A percentile compares a stretch with the other conserved stretches of the same genome.
Evolutionary conservation across 2,113 vertebrate species (phyloP).

Genomic region (Perca flavescens): DNA sequence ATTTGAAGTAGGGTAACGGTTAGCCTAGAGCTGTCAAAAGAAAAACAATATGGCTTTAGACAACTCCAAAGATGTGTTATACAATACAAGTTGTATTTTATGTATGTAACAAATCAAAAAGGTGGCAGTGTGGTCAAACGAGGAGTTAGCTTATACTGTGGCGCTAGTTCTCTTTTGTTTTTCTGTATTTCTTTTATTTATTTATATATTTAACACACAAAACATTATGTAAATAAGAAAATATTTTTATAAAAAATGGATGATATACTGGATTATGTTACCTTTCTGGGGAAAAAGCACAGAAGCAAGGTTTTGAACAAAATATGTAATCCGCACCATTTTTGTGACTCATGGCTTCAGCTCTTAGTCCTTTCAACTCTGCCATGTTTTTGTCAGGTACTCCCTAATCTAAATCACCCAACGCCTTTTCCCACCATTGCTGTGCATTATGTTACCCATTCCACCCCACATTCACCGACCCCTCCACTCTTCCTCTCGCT

Average conservation of each 20-base stretch:
- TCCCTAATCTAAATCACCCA: neutral
- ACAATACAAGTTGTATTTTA: neutral
- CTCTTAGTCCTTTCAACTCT: neutral
- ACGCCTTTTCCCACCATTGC: neutral
- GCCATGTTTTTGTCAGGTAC: constrained; percentile 9
- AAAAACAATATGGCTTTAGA: neutral
- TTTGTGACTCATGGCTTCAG: neutral
- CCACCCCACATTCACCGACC: constrained; percentile 36
- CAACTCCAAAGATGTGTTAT: neutral
- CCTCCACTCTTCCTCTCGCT: constrained; percentile 33
- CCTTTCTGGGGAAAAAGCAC: no score
- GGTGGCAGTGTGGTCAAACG: neutral
- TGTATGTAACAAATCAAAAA: neutral
- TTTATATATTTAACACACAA: no score
- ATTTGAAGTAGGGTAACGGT: no score
- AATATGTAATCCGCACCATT: neutral
- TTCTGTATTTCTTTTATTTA: no score
- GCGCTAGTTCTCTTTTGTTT: no score
- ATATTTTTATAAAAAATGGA: no score
- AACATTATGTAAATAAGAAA: no score
- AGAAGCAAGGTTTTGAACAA: neutral
- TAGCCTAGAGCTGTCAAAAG: neutral
- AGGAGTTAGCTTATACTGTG: neutral
- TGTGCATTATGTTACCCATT: constrained; percentile 29
- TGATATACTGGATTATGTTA: no score